Evolutionary conservation across 2,797 vertebrate species (phyloP).

Genomic region (Mormyrus proboscirostris): DNA sequence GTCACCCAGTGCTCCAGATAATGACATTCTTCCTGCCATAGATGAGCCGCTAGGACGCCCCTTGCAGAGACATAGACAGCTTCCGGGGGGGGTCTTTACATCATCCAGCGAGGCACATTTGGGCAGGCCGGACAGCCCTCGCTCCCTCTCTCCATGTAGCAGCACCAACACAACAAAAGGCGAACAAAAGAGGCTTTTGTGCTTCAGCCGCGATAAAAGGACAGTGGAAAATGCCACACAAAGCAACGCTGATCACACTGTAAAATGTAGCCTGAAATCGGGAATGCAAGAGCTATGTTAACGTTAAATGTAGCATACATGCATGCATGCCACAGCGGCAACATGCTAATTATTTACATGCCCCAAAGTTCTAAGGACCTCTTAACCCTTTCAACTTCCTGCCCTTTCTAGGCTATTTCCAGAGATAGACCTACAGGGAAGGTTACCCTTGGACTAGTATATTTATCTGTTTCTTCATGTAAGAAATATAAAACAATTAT

Average conservation of each 20-base stretch:
- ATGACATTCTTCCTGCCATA: not conserved
- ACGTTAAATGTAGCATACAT: not conserved
- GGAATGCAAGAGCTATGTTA: not conserved
- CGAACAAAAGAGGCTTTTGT: conserved; percentile 78
- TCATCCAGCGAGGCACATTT: not conserved
- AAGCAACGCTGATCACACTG: not conserved
- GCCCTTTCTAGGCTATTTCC: not conserved
- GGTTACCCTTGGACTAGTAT: not conserved
- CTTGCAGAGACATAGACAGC: not conserved
- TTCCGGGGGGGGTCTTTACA: not conserved
- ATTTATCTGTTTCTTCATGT: not conserved
- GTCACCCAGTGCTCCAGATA: not conserved
- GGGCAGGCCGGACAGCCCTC: not conserved
- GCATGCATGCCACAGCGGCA: not conserved
- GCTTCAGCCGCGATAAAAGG: conserved; percentile 45
- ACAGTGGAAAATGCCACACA: not conserved
- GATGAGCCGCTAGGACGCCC: not conserved
- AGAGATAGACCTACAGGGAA: not conserved
- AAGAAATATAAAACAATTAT: not conserved
- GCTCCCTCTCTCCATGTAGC: not conserved
- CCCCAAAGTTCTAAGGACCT: not conserved
- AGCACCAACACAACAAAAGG: conserved; percentile 3
- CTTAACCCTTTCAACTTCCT: not conserved
- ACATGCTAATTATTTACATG: not conserved
- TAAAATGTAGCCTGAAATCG: not conserved